Percentiles rank a stretch among this genome's conserved stretches.
Conservation (phyloP, 2,113 vertebrate genomes). For the Acanthisitta chloris region DNA sequence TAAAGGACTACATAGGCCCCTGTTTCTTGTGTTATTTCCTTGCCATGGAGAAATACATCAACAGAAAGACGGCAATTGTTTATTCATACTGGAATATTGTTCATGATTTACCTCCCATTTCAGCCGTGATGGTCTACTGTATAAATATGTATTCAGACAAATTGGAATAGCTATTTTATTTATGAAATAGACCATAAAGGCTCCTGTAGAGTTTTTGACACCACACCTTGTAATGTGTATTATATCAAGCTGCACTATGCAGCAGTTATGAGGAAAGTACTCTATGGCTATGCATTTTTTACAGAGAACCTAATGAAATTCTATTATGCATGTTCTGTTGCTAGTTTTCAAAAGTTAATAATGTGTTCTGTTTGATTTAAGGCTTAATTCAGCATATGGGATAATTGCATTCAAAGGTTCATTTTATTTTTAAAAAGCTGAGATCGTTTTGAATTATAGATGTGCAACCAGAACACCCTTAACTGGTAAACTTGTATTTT, state of each 20-base stretch:
- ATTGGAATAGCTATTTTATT: constrained; percentile 45
- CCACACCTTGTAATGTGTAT: constrained; percentile 47
- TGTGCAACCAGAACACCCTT: background rate
- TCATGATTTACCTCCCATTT: background rate
- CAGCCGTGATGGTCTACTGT: background rate
- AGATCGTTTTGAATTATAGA: constrained; percentile 22
- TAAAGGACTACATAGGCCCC: background rate
- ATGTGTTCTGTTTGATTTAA: constrained; percentile 54
- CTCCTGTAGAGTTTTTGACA: constrained; percentile 42
- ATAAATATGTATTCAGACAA: constrained; percentile 51
- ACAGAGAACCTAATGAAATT: constrained; percentile 50
- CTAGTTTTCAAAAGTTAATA: constrained; percentile 47
- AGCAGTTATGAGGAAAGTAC: constrained; percentile 23
- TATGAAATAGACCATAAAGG: constrained; percentile 47
- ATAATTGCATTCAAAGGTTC: constrained; percentile 40
- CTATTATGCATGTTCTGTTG: constrained; percentile 11
- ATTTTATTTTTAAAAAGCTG: constrained; percentile 41
- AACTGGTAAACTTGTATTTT: constrained; percentile 23
- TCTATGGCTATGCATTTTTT: constrained; percentile 7
- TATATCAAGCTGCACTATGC: constrained; percentile 36
- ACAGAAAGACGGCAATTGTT: constrained; percentile 15
- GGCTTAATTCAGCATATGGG: constrained; percentile 24
- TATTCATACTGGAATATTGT: background rate
- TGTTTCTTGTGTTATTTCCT: background rate
- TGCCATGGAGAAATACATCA: background rate